Evolutionary conservation across 1,140 invertebrate species (phyloP), one percentile per base, ranked within the genome.

Genomic region (Eumaeus atala): DNA sequence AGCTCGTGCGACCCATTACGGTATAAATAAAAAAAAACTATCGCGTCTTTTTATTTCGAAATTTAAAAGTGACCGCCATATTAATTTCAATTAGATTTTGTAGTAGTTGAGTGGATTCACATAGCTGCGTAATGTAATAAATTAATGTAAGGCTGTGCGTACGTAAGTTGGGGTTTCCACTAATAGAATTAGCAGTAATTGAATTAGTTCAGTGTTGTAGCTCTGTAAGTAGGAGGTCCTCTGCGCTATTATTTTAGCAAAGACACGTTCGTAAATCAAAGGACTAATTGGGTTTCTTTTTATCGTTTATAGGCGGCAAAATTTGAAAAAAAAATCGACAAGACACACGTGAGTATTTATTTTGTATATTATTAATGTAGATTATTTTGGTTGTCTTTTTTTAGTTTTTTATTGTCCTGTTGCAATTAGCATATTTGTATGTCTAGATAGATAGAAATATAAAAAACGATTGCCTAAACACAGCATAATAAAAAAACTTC

Each of bases 141-240:
- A 42, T 16, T 42, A 42, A 12, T n/a, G n/a, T n/a, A n/a, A 14
- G 11, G 21, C n/a, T 34, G 42, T 59, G 34, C 54, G 56, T 65
- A 62, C 55, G 59, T 62, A 61, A 62, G 64, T 52, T 54, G 59
- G 48, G 64, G 59, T 64, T 77, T 77, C 67, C 48, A 48, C 64
- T 84, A 84, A 84, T 84, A 70, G 67, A 79, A 84, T 84, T 84
- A 84, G 70, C 34, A 33, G n/a, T 84, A 84, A 84, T 84, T 80
- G 61, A 78, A 82, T 84, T 84, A 82, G 61, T 70, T 65, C 59
- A 42, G 62, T 64, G 56, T 65, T 47, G 57, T 60, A 57, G 58
- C 58, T 61, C 54, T 59, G 60, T 64, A 61, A 62, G 53, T 53
- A 42, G 50, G 53, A 54, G 54, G 47, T 53, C 54, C 38, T 49